These are phyloP conservation scores for Anagrus nilaparvatae DNA, from an alignment of 1,140 invertebrate species.

Conservation along the genomic window DNA sequence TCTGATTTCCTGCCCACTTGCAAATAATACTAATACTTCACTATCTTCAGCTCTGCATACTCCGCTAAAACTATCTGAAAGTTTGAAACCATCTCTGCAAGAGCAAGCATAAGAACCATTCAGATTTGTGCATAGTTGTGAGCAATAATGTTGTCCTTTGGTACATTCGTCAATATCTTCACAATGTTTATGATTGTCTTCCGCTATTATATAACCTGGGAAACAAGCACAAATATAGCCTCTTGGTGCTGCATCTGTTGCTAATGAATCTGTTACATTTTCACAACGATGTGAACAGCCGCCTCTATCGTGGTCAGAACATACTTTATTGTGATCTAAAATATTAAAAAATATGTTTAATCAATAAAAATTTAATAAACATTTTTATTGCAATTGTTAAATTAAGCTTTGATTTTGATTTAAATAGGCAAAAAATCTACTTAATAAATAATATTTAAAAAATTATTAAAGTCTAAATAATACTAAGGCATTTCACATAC, in stretches of 20 bases:
- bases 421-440: conserved; percentile 7
- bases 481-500: background rate
- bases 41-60: conserved; percentile 63
- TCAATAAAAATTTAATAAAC: background rate
- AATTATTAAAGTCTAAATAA: background rate
- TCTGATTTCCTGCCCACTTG: conserved; percentile 80
- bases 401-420: conserved; percentile 4
- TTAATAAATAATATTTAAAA: background rate
- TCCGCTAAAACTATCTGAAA: conserved; percentile 66
- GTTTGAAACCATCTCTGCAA: conserved; percentile 72
- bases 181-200: conserved; percentile 65
- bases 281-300: conserved; percentile 89
- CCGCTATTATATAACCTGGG: conserved; percentile 72
- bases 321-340: conserved; percentile 57
- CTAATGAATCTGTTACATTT: conserved; percentile 54
- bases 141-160: conserved; percentile 74
- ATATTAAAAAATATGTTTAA: conserved; percentile 6
- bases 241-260: conserved; percentile 26
- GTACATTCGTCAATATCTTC: conserved; percentile 87
- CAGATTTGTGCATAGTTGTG: conserved; percentile 85
- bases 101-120: conserved; percentile 85
- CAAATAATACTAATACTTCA: conserved; percentile 54
- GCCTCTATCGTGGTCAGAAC: conserved; percentile 63
- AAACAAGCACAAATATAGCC: conserved; percentile 86
- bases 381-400: conserved; percentile 2